A percentile compares a stretch with the other conserved stretches of the same genome.
Evolutionary conservation across 2,113 vertebrate species (phyloP).

Genomic region (Pimephales promelas): DNA sequence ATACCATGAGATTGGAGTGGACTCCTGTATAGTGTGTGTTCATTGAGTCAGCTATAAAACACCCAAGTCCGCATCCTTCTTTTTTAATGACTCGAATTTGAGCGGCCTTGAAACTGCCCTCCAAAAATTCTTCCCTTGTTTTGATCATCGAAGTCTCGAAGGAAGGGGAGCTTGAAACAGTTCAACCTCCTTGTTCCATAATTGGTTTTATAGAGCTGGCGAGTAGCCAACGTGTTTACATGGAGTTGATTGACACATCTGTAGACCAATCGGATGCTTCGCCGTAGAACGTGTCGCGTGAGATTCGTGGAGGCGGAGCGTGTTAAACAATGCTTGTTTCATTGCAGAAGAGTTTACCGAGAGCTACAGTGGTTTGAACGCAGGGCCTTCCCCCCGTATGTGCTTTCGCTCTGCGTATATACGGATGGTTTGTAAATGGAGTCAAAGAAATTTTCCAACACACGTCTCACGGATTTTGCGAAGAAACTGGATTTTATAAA

Average conservation of each 20-base stretch:
- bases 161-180: constrained; percentile 86
- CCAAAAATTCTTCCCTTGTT: constrained; percentile 79
- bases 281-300: constrained; percentile 47
- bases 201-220: constrained; percentile 91
- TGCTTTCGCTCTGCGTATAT: constrained; percentile 78
- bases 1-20: neutral
- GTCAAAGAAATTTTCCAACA: constrained; percentile 75
- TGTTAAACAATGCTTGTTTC: constrained; percentile 91
- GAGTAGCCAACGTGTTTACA: constrained; percentile 81
- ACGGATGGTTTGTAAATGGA: constrained; percentile 86
- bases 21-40: neutral
- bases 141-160: constrained; percentile 79
- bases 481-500: constrained; percentile 70
- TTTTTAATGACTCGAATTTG: constrained; percentile 67
- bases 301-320: constrained; percentile 72
- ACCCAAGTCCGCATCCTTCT: constrained; percentile 68
- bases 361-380: constrained; percentile 74
- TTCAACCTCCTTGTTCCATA: constrained; percentile 80
- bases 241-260: constrained; percentile 73
- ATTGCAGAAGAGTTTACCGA: constrained; percentile 80
- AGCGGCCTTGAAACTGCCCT: constrained; percentile 79
- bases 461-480: constrained; percentile 75
- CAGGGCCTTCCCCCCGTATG: constrained; percentile 71
- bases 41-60: constrained; percentile 50
- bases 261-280: constrained; percentile 70